Base-by-base conservation (phyloP, 2,888 invertebrate species). In the Tenthredo mesomela region DNA sequence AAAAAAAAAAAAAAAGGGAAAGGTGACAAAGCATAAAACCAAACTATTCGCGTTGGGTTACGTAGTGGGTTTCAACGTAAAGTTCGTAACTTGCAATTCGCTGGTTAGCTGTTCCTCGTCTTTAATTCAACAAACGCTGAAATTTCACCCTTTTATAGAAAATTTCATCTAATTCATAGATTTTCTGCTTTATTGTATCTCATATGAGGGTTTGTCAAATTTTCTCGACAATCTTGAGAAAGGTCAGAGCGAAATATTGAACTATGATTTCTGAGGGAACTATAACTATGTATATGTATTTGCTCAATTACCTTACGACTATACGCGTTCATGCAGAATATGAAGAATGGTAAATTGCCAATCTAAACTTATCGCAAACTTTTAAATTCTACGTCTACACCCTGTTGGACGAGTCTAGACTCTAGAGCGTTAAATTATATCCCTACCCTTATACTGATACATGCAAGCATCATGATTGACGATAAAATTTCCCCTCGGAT, bases 141-240 rank as follows among this genome's bases (percentile, higher is more conserved):
- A 92, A 92, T 91, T 90, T 90, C 89, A 75, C 50, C 75, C 29
- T 50, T 75, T 75, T 50, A 75, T 6, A 15, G 29, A 54, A 77
- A 77, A 77, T 77, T 77, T 77, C 77, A 77, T 77, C 25, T 1
- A 25, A 50, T 12, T 77, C 1, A 9, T 21, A 50, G 33, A 18
- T 77, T 50, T 29, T 33, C 18, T 33, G 18, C 18, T 1, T 33
- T 33, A 25, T 54, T 50, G n/a, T 54, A 18, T 33, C 29, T 54
- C 18, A n/a, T 33, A n/a, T 33, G 18, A 25, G 29, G 21, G 10
- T 33, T 77, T 77, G 0, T 12, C 7, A 33, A 54, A 50, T 50
- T 54, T 54, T 77, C 37, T 18, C 1, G 25, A 33, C 47, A 7
- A 75, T 12, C 50, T 50, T 50, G 29, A 29, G 33, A 15, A 77